Conservation (phyloP, 2,888 invertebrate genomes). For the Dicyrtomina minuta region DNA sequence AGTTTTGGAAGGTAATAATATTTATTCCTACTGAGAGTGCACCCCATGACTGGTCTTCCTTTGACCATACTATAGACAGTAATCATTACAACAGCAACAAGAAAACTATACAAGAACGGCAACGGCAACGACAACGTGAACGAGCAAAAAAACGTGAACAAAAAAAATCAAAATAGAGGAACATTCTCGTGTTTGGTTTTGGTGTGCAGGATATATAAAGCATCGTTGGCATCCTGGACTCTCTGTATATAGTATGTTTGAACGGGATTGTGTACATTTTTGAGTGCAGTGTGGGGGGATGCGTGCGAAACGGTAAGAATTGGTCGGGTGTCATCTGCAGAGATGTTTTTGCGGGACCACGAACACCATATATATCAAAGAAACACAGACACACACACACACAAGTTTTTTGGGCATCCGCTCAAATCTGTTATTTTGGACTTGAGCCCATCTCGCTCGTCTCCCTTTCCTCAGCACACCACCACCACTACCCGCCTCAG, state of each 20-base stretch:
- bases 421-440: conserved; percentile 33
- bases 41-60: neutral
- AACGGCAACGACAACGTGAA: too few species aligned
- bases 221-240: too few species aligned
- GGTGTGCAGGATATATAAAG: too few species aligned
- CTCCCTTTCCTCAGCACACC: neutral
- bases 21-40: conserved; percentile 9
- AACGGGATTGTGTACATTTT: neutral
- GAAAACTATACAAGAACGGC: too few species aligned
- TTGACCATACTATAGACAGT: neutral
- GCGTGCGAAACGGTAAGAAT: conserved; percentile 8
- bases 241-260: too few species aligned
- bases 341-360: conserved; percentile 17
- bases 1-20: neutral
- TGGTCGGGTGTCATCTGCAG: conserved; percentile 11
- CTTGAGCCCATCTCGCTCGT: conserved; percentile 20
- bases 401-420: conserved; percentile 29
- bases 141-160: too few species aligned
- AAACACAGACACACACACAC: too few species aligned
- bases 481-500: neutral
- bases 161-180: too few species aligned
- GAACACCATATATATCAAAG: conserved; percentile 13
- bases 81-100: too few species aligned
- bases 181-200: too few species aligned
- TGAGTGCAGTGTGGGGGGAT: conserved; percentile 5